Evolutionary conservation across 2,888 invertebrate species (phyloP).

Genomic region (Cryptus armator): DNA sequence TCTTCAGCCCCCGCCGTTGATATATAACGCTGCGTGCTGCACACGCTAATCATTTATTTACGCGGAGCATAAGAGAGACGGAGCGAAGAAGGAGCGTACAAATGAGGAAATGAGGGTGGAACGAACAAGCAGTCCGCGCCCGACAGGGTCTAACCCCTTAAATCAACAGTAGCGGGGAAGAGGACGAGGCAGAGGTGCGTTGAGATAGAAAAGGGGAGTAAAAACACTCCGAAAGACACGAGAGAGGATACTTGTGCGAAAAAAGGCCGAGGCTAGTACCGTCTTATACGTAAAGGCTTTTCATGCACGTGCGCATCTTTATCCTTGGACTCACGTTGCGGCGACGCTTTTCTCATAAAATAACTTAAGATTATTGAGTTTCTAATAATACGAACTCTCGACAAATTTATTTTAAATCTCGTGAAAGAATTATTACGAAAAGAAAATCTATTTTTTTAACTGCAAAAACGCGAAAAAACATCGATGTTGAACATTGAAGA

Average conservation of each 20-base stretch:
- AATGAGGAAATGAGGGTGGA: slow-evolving; percentile 37
- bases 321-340: background rate
- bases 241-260: slow-evolving; percentile 15
- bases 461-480: background rate
- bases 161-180: slow-evolving; percentile 39
- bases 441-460: background rate
- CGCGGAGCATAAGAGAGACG: slow-evolving; percentile 7
- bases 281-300: background rate
- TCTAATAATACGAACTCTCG: background rate
- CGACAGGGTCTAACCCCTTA: slow-evolving; percentile 35
- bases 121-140: slow-evolving; percentile 49
- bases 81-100: slow-evolving; percentile 11
- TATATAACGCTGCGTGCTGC: slow-evolving; percentile 23
- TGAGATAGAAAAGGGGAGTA: background rate
- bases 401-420: too few relatives aligned
- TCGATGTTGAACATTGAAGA: background rate
- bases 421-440: background rate
- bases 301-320: slow-evolving; percentile 8
- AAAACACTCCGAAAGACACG: slow-evolving; percentile 30
- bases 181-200: background rate
- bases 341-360: background rate
- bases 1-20: background rate
- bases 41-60: slow-evolving; percentile 48
- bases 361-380: background rate
- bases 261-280: background rate